Percentiles rank a stretch among this genome's conserved stretches.
phyloP scores from a whole-genome alignment of 2,113 vertebrate species.

The Aphelocoma coerulescens region DNA sequence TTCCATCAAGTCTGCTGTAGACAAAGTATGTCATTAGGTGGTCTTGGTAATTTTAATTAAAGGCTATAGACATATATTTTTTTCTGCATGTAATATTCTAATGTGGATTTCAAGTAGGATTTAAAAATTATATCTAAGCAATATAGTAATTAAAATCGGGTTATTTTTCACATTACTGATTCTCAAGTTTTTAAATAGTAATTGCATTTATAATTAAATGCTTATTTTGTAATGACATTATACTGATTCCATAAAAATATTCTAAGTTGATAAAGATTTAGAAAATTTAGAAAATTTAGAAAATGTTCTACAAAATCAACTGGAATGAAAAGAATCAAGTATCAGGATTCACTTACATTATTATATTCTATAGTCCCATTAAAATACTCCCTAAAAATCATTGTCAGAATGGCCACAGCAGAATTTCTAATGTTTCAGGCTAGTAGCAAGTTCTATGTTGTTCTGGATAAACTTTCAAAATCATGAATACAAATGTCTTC shows the following conservation, averaged over 20 bases:
- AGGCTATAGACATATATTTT: not conserved
- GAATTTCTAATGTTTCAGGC: not conserved
- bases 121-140: not conserved
- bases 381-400: not conserved
- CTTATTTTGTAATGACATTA: not conserved
- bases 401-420: not conserved
- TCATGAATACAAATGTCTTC: not conserved
- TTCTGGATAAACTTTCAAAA: not conserved
- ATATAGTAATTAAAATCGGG: not conserved
- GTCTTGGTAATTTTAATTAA: not conserved
- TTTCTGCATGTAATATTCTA: not conserved
- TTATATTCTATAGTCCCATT: not conserved
- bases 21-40: not conserved
- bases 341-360: not conserved
- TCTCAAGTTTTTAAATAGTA: not conserved
- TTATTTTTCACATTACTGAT: not conserved
- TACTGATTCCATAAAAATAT: not conserved
- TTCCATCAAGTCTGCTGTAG: not conserved
- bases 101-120: not conserved
- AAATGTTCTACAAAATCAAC: not conserved
- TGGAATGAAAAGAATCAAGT: not conserved
- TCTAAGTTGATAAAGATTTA: not conserved
- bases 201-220: not conserved
- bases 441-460: not conserved
- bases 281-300: not conserved